Conservation (phyloP, 1,140 invertebrate species). For the Hesperophylax magnus region DNA sequence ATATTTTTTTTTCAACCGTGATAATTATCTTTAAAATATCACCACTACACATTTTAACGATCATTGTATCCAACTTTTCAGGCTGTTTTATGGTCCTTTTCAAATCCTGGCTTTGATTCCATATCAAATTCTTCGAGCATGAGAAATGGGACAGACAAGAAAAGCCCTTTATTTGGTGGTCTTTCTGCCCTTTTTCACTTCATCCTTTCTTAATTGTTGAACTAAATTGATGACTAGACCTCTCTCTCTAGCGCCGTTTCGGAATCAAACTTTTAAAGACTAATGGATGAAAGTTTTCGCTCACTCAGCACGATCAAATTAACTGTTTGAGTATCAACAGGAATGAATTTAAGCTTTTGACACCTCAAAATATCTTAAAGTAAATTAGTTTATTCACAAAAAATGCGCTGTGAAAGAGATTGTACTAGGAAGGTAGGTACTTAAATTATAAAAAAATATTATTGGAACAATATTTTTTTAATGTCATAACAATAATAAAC, state of each 20-base stretch:
- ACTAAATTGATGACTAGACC: neutral
- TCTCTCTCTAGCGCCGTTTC: neutral
- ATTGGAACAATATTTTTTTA: too few species aligned
- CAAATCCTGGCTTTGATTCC: neutral
- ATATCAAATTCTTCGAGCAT: neutral
- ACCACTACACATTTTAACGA: neutral
- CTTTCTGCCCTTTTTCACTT: neutral
- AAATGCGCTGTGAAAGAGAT: too few species aligned
- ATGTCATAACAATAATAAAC: too few species aligned
- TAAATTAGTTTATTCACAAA: too few species aligned
- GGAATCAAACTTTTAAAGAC: neutral
- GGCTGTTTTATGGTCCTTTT: neutral
- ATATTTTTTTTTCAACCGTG: too few species aligned
- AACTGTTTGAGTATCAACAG: too few species aligned
- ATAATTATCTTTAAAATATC: neutral
- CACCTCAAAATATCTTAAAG: too few species aligned
- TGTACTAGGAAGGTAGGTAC: too few species aligned
- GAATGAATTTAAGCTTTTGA: too few species aligned
- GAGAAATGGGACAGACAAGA: neutral
- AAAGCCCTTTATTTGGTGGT: neutral
- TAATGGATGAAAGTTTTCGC: conserved; percentile 10
- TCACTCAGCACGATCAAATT: too few species aligned
- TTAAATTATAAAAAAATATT: too few species aligned
- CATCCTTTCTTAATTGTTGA: conserved; percentile 15
- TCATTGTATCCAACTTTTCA: neutral